Evolutionary conservation across 35 echinoderm and acorn worm species (phyloP).

Genomic region (Ophioderma brevispina): DNA sequence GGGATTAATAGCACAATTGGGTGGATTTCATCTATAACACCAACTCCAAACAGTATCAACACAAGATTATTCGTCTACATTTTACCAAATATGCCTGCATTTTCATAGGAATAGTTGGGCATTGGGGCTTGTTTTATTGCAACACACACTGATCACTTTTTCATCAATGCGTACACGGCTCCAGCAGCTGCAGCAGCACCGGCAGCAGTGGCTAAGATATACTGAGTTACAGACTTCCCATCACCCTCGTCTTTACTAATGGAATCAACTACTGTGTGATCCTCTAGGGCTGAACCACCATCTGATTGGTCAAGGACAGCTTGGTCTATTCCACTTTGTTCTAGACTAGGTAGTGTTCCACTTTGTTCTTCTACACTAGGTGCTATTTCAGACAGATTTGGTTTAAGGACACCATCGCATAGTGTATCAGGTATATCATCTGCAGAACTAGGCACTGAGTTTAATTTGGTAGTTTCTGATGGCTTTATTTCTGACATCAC

Average conservation of each 20-base stretch:
- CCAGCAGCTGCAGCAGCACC: conserved; percentile 11
- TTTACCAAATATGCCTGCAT: no score
- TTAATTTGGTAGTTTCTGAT: background rate
- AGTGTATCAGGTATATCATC: no score
- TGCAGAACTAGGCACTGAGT: background rate
- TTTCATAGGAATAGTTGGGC: no score
- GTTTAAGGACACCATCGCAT: no score
- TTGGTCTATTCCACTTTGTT: background rate
- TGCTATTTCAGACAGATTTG: background rate
- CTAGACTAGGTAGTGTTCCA: background rate
- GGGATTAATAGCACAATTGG: no score
- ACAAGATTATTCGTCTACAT: no score
- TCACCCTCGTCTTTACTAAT: background rate
- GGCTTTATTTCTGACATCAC: background rate
- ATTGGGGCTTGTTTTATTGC: no score
- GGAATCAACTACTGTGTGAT: background rate
- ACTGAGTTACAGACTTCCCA: background rate
- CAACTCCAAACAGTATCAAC: no score
- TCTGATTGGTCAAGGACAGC: background rate
- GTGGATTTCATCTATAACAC: no score
- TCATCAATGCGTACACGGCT: conserved; percentile 8
- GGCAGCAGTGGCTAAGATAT: background rate
- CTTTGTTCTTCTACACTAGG: background rate
- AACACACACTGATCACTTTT: no score
- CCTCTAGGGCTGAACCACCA: background rate